Percentiles rank a stretch among this genome's conserved stretches.
Evolutionary conservation across 2,797 vertebrate genomes (phyloP).

Genomic region (Notolepis coatsorum): DNA sequence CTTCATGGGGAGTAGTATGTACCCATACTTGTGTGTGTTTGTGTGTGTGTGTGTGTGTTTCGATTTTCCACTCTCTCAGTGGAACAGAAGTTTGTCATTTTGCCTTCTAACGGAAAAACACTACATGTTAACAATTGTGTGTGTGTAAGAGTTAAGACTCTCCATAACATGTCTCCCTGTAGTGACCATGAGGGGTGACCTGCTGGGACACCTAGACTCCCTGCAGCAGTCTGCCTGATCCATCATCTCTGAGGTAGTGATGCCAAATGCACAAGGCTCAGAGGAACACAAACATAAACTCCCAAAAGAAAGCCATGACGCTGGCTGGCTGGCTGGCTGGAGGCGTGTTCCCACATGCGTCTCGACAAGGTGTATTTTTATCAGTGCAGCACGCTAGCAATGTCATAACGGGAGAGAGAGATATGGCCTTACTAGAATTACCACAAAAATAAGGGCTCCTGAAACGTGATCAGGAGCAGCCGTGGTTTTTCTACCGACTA

Average conservation of each 20-base stretch:
- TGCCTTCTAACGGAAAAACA: too few species aligned
- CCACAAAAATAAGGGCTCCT: conserved; percentile 60
- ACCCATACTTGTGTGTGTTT: background rate
- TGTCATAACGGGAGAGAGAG: conserved; percentile 61
- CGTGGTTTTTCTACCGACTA: conserved; percentile 25
- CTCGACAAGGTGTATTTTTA: conserved; percentile 74
- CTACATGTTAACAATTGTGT: too few species aligned
- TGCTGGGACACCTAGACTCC: conserved; percentile 26
- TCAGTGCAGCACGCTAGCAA: conserved; percentile 62
- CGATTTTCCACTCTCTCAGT: too few species aligned
- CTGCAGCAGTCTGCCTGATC: background rate
- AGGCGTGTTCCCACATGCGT: conserved; percentile 65
- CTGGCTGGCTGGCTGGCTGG: conserved; percentile 26
- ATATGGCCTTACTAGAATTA: conserved; percentile 68
- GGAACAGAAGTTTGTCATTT: too few species aligned
- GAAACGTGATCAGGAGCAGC: conserved; percentile 59
- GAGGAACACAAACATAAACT: conserved; percentile 40
- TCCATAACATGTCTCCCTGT: too few species aligned
- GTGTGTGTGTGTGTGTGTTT: too few species aligned
- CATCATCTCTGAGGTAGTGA: too few species aligned
- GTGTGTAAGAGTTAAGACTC: too few species aligned
- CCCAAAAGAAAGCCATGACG: conserved; percentile 46
- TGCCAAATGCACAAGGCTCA: too few species aligned
- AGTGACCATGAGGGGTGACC: background rate
- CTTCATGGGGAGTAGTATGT: conserved; percentile 23